These are phyloP conservation scores for Drosophila koepferae DNA, from an alignment of 2,888 invertebrate species.

Conservation along the genomic window DNA sequence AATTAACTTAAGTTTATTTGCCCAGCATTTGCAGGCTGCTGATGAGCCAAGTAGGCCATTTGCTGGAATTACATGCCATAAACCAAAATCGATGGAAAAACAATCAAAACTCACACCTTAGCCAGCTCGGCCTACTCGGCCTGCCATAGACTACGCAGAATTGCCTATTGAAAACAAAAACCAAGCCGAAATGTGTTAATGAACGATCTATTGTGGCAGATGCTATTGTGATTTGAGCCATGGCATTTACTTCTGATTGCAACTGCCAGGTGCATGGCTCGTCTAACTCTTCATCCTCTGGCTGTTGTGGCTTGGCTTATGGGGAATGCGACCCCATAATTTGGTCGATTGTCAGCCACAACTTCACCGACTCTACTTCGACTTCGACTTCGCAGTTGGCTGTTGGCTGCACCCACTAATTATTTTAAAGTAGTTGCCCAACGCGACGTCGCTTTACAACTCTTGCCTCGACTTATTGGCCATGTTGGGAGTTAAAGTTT, in stretches of 20 bases:
- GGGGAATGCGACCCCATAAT: constrained; percentile 66
- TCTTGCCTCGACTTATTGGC: constrained; percentile 71
- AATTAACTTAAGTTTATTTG: constrained; percentile 83
- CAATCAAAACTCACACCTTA: constrained; percentile 37
- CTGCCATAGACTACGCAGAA: constrained; percentile 11
- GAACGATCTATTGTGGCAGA: constrained; percentile 64
- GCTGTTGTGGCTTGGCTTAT: constrained; percentile 17
- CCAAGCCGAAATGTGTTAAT: constrained; percentile 60
- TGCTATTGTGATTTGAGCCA: constrained; percentile 50
- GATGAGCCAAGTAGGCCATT: constrained; percentile 5
- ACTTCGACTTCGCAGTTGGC: constrained; percentile 44
- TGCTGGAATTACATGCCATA: constrained; percentile 16
- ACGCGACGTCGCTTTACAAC: constrained; percentile 64
- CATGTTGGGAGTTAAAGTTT: constrained; percentile 55
- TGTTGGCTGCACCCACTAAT: constrained; percentile 75
- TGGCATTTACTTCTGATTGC: constrained; percentile 38
- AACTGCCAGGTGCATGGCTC: constrained; percentile 31
- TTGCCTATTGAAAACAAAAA: constrained; percentile 4
- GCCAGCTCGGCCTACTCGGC: no score
- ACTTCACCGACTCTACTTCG: constrained; percentile 29
- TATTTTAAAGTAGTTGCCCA: constrained; percentile 76
- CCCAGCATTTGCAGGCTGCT: constrained; percentile 42
- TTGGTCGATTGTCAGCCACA: constrained; percentile 67
- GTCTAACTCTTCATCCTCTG: background rate
- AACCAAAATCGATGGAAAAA: constrained; percentile 8